phyloP scores from a whole-genome alignment of 2,113 vertebrate species.

The Illadopsis cleaveri region DNA sequence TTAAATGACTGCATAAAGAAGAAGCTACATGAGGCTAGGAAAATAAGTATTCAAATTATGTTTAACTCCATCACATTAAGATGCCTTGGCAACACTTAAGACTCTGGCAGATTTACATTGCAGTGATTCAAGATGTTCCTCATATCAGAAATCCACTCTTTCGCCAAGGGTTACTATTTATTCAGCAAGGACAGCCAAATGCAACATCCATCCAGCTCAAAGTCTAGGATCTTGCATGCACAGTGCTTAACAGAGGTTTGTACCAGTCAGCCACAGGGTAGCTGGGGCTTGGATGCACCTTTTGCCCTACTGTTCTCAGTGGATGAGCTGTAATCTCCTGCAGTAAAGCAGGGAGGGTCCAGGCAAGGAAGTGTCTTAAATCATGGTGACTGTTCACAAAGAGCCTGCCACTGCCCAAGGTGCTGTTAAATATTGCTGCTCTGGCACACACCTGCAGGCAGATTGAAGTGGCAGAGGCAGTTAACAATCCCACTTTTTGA shows the following conservation, averaged over 20 bases:
- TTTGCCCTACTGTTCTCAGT: background rate
- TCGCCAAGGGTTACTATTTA: background rate
- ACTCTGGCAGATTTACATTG: background rate
- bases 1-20: background rate
- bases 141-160: background rate
- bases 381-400: fast-evolving
- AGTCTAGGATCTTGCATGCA: background rate
- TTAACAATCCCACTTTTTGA: background rate
- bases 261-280: background rate
- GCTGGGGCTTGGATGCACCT: background rate
- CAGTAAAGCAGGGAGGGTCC: background rate
- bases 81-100: background rate
- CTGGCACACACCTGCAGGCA: background rate
- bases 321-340: background rate
- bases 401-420: background rate
- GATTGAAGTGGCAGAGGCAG: background rate
- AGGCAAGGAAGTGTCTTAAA: background rate
- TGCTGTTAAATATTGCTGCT: background rate
- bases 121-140: background rate
- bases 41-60: background rate
- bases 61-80: background rate
- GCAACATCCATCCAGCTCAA: background rate
- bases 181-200: background rate
- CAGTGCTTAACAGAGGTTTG: background rate
- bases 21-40: background rate